Base-by-base conservation (phyloP, 2,888 invertebrate species). In the Hypselothyrea guttata region DNA sequence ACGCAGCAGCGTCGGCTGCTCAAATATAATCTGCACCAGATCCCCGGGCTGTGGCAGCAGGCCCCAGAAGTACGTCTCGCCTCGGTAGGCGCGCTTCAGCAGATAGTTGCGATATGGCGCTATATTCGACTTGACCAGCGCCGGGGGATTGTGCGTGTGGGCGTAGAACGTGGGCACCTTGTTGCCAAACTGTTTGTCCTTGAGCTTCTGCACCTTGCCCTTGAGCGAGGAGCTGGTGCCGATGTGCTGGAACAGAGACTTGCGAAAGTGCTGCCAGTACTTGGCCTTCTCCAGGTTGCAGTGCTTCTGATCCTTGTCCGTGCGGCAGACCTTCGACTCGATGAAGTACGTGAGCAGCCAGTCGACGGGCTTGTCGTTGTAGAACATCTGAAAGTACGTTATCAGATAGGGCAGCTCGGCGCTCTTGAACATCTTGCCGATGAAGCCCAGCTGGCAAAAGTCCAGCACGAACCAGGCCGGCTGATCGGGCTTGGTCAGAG, bases 181-280 rank as follows among this genome's bases (percentile, higher is more conserved):
- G 42, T 71, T 83, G 13, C 97, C 97, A 90, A 96, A 98, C 86
- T 96, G 95, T 77, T 95, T 94, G 88, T 97, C 97, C 95, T 97
- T 97, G 0, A 98, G 91, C 90, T 97, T 97, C 88, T 98, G 98
- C 49, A 98, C 95, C 92, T 99, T 99, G 55, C 98, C 98, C 89
- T 95, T 96, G 0, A 99, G 91, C 0, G 98, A 98, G 0, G 98
- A 98, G 87, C 97, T 97, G 13, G 95, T 94, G 2, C 98, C 98
- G 62, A 98, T 95, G 87, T 99, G 99, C 90, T 98, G 97, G 88
- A 99, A 99, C 1, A 99, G 91, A 0, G 98, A 96, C 0, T 96
- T 95, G 72, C 96, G 96, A 88, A 95, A 97, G 84, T 95, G 95
- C 5, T 96, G 92, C 93, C 97, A 95, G 59, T 97, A 92, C 77